Conservation (phyloP, 2,888 invertebrate species). For the Ectemnius lituratus region DNA sequence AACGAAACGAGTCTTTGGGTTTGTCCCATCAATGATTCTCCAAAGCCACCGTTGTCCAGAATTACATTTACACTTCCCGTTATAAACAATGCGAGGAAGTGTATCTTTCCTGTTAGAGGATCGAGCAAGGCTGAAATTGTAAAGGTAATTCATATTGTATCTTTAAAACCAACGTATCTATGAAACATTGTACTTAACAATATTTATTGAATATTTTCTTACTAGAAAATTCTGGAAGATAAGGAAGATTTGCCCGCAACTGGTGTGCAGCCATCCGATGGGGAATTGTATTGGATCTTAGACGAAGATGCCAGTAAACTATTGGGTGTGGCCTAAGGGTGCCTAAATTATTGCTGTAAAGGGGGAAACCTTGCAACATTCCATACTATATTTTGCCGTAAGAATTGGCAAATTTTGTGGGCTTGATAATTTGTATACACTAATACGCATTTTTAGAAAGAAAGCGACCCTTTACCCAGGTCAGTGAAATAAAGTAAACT, state of each 20-base stretch:
- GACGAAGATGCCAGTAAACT: constrained; percentile 69
- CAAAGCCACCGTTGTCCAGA: constrained; percentile 95
- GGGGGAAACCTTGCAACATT: constrained; percentile 50
- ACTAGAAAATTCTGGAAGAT: constrained; percentile 88
- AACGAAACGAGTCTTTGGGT: constrained; percentile 84
- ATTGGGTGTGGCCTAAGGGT: constrained; percentile 40
- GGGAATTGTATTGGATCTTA: constrained; percentile 82
- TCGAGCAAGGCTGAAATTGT: constrained; percentile 92
- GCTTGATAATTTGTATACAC: constrained; percentile 60
- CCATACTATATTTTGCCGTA: constrained; percentile 48
- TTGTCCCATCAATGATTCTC: constrained; percentile 93
- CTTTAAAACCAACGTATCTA: background rate
- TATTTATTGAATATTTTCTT: constrained; percentile 68
- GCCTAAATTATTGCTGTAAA: background rate
- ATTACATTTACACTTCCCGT: constrained; percentile 95
- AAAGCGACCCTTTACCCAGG: constrained; percentile 40
- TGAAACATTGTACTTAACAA: too few species aligned
- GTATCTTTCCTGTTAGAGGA: constrained; percentile 92
- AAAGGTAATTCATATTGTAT: constrained; percentile 81
- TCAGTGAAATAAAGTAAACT: constrained; percentile 27
- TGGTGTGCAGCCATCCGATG: constrained; percentile 85
- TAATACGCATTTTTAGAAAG: constrained; percentile 57
- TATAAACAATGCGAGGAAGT: constrained; percentile 90
- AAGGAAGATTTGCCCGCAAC: constrained; percentile 89
- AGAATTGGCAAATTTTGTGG: constrained; percentile 42